Evolutionary conservation across 2,888 invertebrate genomes (phyloP).

Genomic region (Nasonovia ribisnigri): DNA sequence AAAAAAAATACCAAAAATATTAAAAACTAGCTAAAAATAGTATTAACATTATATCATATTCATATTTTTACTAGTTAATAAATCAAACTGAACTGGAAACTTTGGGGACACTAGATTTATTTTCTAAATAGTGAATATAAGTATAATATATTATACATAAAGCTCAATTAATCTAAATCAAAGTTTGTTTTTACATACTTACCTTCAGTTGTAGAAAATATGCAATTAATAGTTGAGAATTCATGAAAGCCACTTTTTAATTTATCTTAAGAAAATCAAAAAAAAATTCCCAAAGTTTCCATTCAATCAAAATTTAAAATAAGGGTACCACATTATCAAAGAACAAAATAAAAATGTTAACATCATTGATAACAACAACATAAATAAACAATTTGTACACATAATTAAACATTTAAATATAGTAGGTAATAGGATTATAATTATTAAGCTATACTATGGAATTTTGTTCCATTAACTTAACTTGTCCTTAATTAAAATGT

Average conservation of each 20-base stretch:
- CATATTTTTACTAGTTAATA: constrained; percentile 37
- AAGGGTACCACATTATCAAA: constrained; percentile 21
- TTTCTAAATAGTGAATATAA: constrained; percentile 48
- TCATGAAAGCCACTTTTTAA: constrained; percentile 55
- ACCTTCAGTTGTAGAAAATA: constrained; percentile 56
- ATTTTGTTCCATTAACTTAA: not conserved
- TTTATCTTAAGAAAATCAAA: constrained; percentile 15
- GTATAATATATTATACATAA: constrained; percentile 47
- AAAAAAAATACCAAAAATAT: constrained; percentile 56
- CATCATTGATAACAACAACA: constrained; percentile 47
- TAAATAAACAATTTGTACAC: constrained; percentile 21
- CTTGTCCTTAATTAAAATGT: not conserved
- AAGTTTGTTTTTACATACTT: constrained; percentile 56
- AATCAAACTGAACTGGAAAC: constrained; percentile 64
- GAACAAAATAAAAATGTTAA: constrained; percentile 56
- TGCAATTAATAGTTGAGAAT: constrained; percentile 54
- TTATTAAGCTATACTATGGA: not conserved
- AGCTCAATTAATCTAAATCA: constrained; percentile 54
- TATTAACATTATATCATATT: constrained; percentile 1
- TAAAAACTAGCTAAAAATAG: constrained; percentile 50
- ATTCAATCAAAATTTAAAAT: constrained; percentile 52
- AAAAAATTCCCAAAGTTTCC: constrained; percentile 59
- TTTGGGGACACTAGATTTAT: constrained; percentile 58
- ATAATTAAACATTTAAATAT: constrained; percentile 7
- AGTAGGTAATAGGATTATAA: not conserved